Evolutionary conservation across 2,797 vertebrate genomes (phyloP).

Genomic region (Smutsia temminckii): DNA sequence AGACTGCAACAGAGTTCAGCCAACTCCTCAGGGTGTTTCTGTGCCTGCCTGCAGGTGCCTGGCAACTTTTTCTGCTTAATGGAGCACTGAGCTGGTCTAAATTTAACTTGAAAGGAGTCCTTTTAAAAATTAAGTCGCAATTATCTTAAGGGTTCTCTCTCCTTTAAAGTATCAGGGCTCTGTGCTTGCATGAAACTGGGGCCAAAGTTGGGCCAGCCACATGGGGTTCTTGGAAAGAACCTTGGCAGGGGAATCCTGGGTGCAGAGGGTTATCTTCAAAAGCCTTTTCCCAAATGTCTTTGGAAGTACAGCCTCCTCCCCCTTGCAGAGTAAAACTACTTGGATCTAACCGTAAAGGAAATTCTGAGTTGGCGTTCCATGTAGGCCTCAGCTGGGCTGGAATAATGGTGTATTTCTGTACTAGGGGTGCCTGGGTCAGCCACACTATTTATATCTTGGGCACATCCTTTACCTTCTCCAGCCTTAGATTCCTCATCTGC

Average conservation of each 20-base stretch:
- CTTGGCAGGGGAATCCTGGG: not conserved
- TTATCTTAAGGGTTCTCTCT: conserved; percentile 37
- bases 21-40: conserved; percentile 1
- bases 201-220: not conserved
- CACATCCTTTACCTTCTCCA: not conserved
- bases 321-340: not conserved
- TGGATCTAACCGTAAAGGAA: not conserved
- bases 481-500: not conserved
- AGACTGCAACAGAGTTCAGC: not conserved
- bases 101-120: conserved; percentile 67
- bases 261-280: not conserved
- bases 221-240: not conserved
- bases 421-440: not conserved
- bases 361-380: not conserved
- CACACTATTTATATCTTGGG: not conserved
- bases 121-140: conserved; percentile 66
- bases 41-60: conserved; percentile 31
- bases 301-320: not conserved
- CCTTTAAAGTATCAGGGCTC: not conserved
- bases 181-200: not conserved
- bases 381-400: not conserved
- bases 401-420: not conserved
- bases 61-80: conserved; percentile 71
- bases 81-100: conserved; percentile 52
- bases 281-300: not conserved